Evolutionary conservation across 2,113 vertebrate genomes (phyloP), one percentile per base, ranked within the genome.

Genomic region (Sinocyclocheilus anshuiensis): DNA sequence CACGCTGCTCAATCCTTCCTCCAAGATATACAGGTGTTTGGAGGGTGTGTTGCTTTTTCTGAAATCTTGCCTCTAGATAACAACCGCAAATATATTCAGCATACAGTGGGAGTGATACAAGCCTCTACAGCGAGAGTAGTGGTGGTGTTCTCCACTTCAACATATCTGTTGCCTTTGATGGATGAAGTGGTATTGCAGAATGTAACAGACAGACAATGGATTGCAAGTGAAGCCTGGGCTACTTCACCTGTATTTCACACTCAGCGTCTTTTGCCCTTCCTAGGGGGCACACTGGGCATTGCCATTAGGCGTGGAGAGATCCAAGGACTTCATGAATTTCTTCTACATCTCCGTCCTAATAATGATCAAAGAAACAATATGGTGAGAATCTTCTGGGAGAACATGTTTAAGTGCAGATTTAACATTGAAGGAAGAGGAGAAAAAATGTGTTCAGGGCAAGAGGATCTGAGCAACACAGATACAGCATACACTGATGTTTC

Each of bases 221-320:
- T 77, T 53, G 75, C 75, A 9, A 77, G 75, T 77, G 75, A 77
- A 77, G 75, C 75, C 0, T 92, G 91, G 91, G 74, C 86, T 61
- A 89, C 89, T 12, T 71, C 87, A 59, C 45, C 86, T n/a, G 82
- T 86, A 7, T 89, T 92, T 4, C 90, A 90, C 18, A 88, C 87
- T 4, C 84, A 82, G 0, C 77, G 75, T 8, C 78, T 91, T 33
- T 89, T 90, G n/a, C 90, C 88, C 1, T 92, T 90, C 65, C 65
- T 94, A 18, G 86, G 87, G 26, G 94, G 94, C 24, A 93, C 93
- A 6, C 86, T 94, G 63, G 93, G 93, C 1, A 91, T 94, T 18
- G 92, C 93, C 18, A 93, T 94, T n/a, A 91, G 92, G 33, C 89
- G 87, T 63, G 93, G 93, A 71, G 92, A 93, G 79, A 93, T 94